Conservation (phyloP, 2,113 vertebrate species). For the Garra rufa region DNA sequence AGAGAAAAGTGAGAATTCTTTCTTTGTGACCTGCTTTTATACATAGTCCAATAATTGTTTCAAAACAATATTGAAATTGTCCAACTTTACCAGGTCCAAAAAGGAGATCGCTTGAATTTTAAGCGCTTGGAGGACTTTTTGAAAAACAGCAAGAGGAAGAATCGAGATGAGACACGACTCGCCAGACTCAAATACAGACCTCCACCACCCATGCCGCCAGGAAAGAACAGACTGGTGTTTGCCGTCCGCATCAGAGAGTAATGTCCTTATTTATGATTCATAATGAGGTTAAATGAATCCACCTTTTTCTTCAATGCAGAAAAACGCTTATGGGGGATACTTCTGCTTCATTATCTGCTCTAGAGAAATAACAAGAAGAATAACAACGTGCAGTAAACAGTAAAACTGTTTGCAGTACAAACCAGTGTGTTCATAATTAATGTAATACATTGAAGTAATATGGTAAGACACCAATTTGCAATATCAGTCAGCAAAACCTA, state of each 20-base stretch:
- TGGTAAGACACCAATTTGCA: too few species aligned
- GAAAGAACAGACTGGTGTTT: constrained; percentile 83
- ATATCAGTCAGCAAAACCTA: too few species aligned
- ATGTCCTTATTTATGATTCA: constrained; percentile 52
- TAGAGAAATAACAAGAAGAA: too few species aligned
- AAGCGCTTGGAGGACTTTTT: constrained; percentile 87
- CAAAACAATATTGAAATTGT: not conserved
- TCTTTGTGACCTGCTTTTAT: not conserved
- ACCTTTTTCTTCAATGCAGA: too few species aligned
- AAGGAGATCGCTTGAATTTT: constrained; percentile 83
- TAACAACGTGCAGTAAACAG: too few species aligned
- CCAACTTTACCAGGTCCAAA: constrained; percentile 69
- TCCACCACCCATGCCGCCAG: constrained; percentile 61
- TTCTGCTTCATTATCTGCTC: too few species aligned
- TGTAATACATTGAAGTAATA: too few species aligned
- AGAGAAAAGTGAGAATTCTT: constrained; percentile 81
- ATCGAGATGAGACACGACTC: constrained; percentile 79
- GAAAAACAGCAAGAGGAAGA: constrained; percentile 77
- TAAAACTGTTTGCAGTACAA: too few species aligned
- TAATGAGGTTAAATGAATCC: too few species aligned
- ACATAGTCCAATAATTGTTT: not conserved
- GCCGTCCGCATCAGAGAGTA: constrained; percentile 86
- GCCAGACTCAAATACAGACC: constrained; percentile 76
- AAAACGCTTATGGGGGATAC: too few species aligned
- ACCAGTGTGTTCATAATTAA: too few species aligned